Percentiles rank a stretch among this genome's conserved stretches.
These are phyloP conservation scores for Drosophila bipectinata DNA, from an alignment of 1,140 invertebrate genomes.

Conservation along the genomic window DNA sequence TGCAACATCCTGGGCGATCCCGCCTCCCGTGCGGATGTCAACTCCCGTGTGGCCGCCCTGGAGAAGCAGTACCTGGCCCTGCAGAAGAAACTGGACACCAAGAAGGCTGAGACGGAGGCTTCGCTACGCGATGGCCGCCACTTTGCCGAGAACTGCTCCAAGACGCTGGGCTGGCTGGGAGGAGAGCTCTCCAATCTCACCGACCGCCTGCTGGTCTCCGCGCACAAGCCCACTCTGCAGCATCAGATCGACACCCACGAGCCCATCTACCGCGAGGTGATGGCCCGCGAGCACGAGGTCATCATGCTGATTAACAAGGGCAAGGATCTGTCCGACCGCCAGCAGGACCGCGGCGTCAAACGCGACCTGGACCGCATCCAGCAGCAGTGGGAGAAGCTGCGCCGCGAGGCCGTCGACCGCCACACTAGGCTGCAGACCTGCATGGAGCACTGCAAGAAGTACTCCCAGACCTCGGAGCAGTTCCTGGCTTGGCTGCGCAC, in stretches of 20 bases:
- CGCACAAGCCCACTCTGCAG: conserved; percentile 91
- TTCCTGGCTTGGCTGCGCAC: conserved; percentile 95
- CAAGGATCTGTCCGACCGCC: conserved; percentile 88
- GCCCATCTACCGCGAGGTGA: conserved; percentile 94
- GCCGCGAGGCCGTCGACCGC: conserved; percentile 92
- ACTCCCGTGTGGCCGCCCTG: conserved; percentile 92
- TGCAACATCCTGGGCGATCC: conserved; percentile 96
- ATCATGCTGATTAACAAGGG: conserved; percentile 97
- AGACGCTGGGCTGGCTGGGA: conserved; percentile 94
- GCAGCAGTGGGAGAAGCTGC: conserved; percentile 94
- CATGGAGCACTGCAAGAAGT: conserved; percentile 96
- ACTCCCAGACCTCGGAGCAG: conserved; percentile 91
- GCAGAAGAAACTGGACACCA: conserved; percentile 94
- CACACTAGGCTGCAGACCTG: conserved; percentile 94
- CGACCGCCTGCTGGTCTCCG: conserved; percentile 92
- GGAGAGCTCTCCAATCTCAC: conserved; percentile 90
- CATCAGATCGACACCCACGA: conserved; percentile 95
- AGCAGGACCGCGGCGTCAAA: conserved; percentile 86
- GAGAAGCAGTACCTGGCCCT: conserved; percentile 93
- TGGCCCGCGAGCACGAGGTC: conserved; percentile 95
- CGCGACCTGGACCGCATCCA: conserved; percentile 94
- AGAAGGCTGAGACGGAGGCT: conserved; percentile 95
- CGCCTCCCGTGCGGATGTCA: conserved; percentile 94
- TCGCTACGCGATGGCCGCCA: conserved; percentile 92
- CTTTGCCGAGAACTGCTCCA: conserved; percentile 93